A percentile compares a stretch with the other conserved stretches of the same genome.
These are phyloP conservation scores for Mycalesis mineus DNA, from an alignment of 2,888 invertebrate genomes.

Conservation along the genomic window DNA sequence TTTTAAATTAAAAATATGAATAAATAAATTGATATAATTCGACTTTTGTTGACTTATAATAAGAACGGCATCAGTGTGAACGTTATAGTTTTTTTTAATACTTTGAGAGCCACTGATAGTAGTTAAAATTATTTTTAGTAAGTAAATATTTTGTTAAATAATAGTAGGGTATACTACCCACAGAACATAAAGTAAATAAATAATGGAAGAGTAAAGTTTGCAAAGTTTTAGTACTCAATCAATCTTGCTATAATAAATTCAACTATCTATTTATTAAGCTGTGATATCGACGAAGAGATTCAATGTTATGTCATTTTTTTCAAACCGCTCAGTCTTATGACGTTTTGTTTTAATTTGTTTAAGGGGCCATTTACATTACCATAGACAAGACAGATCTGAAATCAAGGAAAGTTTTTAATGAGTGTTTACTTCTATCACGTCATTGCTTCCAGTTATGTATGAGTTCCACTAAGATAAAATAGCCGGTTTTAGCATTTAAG, in stretches of 20 bases:
- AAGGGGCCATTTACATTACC: constrained; percentile 22
- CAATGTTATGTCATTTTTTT: constrained; percentile 35
- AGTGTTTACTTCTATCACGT: no score
- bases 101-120: not conserved
- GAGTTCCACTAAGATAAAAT: no score
- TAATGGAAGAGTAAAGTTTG: no score
- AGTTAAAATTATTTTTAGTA: not conserved
- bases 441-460: no score
- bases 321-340: constrained; percentile 74
- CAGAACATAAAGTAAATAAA: no score
- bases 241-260: no score
- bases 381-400: constrained; percentile 20
- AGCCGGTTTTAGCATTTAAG: no score
- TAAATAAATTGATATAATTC: not conserved
- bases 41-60: not conserved
- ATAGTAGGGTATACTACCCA: no score
- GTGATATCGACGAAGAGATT: constrained; percentile 28
- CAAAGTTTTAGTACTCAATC: no score
- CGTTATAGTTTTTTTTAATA: no score
- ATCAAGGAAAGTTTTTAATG: no score
- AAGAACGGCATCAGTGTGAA: not conserved
- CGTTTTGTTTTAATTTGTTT: constrained; percentile 55
- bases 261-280: constrained; percentile 10
- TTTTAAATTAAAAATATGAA: no score
- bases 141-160: not conserved